These are phyloP conservation scores for Oreocharis arfaki DNA, from an alignment of 2,113 vertebrate species.

Conservation along the genomic window DNA sequence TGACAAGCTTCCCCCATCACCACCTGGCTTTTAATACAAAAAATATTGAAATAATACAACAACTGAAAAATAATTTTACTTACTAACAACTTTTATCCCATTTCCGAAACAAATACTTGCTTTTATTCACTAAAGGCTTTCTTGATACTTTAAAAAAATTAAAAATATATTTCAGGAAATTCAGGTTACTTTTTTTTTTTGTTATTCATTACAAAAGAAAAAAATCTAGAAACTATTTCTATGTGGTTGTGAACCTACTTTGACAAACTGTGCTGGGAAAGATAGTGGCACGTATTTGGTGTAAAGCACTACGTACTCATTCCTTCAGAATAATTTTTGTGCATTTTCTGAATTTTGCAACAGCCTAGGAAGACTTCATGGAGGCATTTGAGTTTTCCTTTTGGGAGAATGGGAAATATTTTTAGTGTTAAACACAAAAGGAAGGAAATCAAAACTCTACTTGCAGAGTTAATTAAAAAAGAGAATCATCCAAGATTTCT, in stretches of 20 bases:
- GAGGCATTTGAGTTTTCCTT: background rate
- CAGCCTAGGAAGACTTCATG: background rate
- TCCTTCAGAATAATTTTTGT: background rate
- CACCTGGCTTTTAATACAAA: background rate
- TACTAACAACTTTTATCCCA: background rate
- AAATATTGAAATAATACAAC: background rate
- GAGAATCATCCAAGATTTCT: background rate
- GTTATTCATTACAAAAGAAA: background rate
- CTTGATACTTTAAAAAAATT: background rate
- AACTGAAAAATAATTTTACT: background rate
- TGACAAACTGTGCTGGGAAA: background rate
- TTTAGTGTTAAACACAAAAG: background rate
- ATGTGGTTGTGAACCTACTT: background rate
- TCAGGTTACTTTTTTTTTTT: background rate
- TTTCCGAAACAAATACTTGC: background rate
- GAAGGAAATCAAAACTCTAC: background rate
- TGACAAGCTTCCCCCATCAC: background rate
- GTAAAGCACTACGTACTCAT: accelerated
- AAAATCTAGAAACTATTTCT: background rate
- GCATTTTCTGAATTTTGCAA: background rate
- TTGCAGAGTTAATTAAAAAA: background rate
- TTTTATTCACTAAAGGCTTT: background rate
- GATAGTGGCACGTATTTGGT: background rate
- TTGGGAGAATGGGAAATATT: background rate
- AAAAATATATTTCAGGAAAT: background rate